Conservation (phyloP, 2,797 vertebrate genomes). For the Pipistrellus nathusii region DNA sequence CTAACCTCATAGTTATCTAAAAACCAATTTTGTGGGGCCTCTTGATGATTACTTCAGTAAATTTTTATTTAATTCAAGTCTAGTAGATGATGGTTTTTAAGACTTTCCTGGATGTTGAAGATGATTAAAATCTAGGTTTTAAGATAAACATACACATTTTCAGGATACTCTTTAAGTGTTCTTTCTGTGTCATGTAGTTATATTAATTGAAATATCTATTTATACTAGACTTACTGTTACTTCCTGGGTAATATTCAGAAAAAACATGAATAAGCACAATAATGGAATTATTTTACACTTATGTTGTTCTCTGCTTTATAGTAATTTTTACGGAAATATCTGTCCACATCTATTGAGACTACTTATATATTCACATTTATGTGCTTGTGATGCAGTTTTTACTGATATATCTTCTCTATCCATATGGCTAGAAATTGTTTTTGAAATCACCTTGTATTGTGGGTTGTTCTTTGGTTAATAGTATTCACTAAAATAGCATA, state of each 20-base stretch:
- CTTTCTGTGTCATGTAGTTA: not conserved
- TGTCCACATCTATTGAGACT: not conserved
- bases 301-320: not conserved
- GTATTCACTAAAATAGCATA: not conserved
- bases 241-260: not conserved
- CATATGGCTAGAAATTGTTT: not conserved
- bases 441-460: not conserved
- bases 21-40: not conserved
- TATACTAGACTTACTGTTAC: not conserved
- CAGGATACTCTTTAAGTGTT: not conserved
- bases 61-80: not conserved
- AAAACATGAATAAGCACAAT: not conserved
- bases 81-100: not conserved
- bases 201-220: not conserved
- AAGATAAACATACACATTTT: not conserved
- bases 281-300: not conserved
- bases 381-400: not conserved
- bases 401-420: not conserved
- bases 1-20: not conserved
- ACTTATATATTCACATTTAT: not conserved
- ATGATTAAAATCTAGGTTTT: not conserved
- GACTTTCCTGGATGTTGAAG: not conserved
- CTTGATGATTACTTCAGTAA: not conserved
- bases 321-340: not conserved
- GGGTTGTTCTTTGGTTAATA: not conserved